Conservation (phyloP, 2,888 invertebrate genomes). For the Lingula anatina region DNA sequence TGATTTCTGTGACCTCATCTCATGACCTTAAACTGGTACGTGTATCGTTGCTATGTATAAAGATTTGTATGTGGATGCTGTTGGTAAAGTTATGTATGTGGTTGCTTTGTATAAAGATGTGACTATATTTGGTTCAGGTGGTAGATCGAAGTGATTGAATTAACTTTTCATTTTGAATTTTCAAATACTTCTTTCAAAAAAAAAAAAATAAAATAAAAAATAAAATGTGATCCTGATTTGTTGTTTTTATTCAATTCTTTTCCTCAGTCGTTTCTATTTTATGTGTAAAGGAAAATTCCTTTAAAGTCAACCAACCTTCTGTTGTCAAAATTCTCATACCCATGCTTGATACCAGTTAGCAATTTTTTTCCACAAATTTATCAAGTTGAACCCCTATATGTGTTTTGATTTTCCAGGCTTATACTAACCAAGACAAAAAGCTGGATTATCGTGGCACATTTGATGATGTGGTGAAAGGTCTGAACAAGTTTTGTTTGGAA, state of each 20-base stretch:
- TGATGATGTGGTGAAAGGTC: slow-evolving; percentile 60
- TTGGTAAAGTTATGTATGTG: too few species aligned
- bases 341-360: not conserved
- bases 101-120: too few species aligned
- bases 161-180: too few species aligned
- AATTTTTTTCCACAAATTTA: not conserved
- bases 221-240: too few species aligned
- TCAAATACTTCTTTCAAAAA: too few species aligned
- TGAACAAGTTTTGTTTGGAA: slow-evolving; percentile 70
- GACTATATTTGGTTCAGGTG: too few species aligned
- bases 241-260: not conserved
- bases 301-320: not conserved
- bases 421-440: slow-evolving; percentile 44
- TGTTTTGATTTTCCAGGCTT: slow-evolving; percentile 23
- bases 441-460: slow-evolving; percentile 45
- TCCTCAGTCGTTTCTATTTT: not conserved
- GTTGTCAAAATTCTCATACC: not conserved
- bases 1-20: slow-evolving; percentile 67
- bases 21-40: slow-evolving; percentile 55
- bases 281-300: not conserved
- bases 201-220: not conserved
- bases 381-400: not conserved
- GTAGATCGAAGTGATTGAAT: too few species aligned
- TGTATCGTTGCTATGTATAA: too few species aligned
- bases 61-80: too few species aligned